These are phyloP conservation scores for Scomber japonicus DNA, from an alignment of 2,113 vertebrate species.

Conservation along the genomic window DNA sequence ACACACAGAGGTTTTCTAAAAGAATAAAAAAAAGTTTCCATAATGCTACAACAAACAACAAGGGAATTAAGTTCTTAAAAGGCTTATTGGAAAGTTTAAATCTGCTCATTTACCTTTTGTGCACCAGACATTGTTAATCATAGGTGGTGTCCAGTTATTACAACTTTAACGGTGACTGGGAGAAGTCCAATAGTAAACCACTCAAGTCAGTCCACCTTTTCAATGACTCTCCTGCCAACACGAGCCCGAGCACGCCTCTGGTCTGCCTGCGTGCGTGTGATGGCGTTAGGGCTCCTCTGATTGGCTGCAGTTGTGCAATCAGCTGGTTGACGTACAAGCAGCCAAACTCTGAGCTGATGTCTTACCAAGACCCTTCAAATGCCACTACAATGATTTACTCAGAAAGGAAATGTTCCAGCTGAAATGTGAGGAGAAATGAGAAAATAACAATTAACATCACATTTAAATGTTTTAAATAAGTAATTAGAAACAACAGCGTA, in stretches of 20 bases:
- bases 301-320: constrained; percentile 45
- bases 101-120: constrained; percentile 60
- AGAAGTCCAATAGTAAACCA: not conserved
- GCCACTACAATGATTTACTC: not conserved
- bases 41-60: not conserved
- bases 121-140: constrained; percentile 49
- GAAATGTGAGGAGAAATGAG: too few species aligned
- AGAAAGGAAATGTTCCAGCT: too few species aligned
- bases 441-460: not conserved
- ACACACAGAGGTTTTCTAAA: not conserved
- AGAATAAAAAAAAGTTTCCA: not conserved
- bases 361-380: not conserved
- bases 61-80: not conserved
- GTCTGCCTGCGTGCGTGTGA: not conserved
- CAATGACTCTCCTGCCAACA: not conserved
- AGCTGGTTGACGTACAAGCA: not conserved
- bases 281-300: not conserved
- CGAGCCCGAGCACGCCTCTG: not conserved
- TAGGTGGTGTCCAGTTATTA: not conserved
- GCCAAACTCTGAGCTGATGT: not conserved
- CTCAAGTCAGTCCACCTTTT: not conserved
- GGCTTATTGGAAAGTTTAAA: not conserved
- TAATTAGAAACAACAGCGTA: not conserved
- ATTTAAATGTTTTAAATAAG: not conserved
- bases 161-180: not conserved